A percentile compares a stretch with the other conserved stretches of the same genome.
Evolutionary conservation across 1,140 invertebrate species (phyloP).

Genomic region (Agrypnia vestita): DNA sequence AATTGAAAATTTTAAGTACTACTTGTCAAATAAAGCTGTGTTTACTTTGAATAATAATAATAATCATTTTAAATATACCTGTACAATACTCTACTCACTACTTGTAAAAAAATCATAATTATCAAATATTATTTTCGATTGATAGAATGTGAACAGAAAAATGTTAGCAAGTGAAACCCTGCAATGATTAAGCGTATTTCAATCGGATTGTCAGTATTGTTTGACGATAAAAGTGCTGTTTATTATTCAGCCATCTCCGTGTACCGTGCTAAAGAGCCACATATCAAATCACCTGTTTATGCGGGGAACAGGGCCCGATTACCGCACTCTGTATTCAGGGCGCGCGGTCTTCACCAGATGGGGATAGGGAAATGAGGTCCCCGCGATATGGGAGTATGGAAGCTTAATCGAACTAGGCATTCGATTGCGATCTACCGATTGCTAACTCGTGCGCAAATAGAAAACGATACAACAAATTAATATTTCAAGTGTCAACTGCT

Average conservation of each 20-base stretch:
- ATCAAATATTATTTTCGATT: no score
- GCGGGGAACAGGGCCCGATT: neutral
- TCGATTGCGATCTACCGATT: neutral
- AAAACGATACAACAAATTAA: neutral
- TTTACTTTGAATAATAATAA: no score
- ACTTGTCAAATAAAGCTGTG: no score
- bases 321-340: slow-evolving; percentile 21
- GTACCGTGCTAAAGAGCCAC: neutral
- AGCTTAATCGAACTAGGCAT: neutral
- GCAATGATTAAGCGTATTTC: no score
- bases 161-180: no score
- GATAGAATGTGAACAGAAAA: no score
- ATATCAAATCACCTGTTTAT: slow-evolving; percentile 26
- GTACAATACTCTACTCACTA: no score
- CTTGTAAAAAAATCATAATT: no score
- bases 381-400: neutral
- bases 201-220: neutral
- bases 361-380: slow-evolving; percentile 18
- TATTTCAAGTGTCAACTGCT: no score
- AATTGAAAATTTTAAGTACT: no score
- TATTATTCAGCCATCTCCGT: slow-evolving; percentile 15
- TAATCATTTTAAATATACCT: no score
- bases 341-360: slow-evolving; percentile 3
- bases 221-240: neutral
- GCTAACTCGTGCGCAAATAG: neutral